Percentiles rank a stretch among this genome's conserved stretches.
These are phyloP conservation scores for Sternotherus odoratus DNA, from an alignment of 2,797 vertebrate species.

Conservation along the genomic window DNA sequence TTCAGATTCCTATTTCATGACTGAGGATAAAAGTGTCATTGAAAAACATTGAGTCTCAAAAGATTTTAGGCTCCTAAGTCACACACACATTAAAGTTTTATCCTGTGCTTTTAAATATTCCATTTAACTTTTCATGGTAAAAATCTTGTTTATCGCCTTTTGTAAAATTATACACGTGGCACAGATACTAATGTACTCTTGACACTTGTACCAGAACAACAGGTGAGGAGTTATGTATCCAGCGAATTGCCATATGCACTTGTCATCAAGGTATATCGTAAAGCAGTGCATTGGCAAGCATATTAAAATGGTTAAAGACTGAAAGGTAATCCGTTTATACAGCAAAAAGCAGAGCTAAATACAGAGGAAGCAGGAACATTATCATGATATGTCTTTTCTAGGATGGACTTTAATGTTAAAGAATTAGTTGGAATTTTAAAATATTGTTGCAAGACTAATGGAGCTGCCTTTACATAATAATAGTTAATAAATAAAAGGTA, in stretches of 20 bases:
- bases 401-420: background rate
- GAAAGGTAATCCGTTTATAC: background rate
- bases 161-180: background rate
- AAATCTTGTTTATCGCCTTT: background rate
- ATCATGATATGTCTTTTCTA: background rate
- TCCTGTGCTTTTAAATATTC: background rate
- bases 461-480: background rate
- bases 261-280: rapidly evolving
- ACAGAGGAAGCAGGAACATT: background rate
- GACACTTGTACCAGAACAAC: background rate
- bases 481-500: background rate
- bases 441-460: background rate
- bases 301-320: background rate
- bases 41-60: background rate
- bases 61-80: background rate
- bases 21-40: background rate
- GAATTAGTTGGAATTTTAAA: background rate
- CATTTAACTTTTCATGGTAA: background rate
- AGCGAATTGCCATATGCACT: background rate
- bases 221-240: background rate
- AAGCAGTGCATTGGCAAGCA: background rate
- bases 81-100: background rate
- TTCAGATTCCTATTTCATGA: background rate
- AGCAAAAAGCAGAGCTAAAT: background rate
- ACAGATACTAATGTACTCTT: background rate